Percentiles rank a stretch among this genome's conserved stretches.
These are phyloP conservation scores for Trissolcus basalis DNA, from an alignment of 1,140 invertebrate species.

Conservation along the genomic window DNA sequence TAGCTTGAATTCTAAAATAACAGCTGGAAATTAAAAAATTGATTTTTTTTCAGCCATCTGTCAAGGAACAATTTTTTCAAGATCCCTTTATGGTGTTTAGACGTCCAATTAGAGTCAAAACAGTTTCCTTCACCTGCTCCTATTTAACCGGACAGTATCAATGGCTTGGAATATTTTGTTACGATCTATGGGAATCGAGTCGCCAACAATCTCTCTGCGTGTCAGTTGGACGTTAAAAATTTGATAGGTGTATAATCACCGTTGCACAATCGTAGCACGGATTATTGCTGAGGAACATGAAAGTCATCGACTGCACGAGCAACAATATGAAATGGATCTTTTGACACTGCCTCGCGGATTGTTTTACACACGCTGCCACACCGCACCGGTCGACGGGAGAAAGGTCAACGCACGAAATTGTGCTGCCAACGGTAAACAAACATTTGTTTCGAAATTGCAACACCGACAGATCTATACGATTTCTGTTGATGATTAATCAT, in stretches of 20 bases:
- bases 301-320: conserved; percentile 14
- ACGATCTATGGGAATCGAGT: conserved; percentile 13
- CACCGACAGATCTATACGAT: too few relatives aligned
- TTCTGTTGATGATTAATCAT: too few relatives aligned
- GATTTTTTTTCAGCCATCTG: too few relatives aligned
- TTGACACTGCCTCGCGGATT: conserved; percentile 2
- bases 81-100: too few relatives aligned
- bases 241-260: conserved; percentile 38
- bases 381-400: neutral
- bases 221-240: conserved; percentile 16
- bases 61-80: too few relatives aligned
- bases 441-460: neutral
- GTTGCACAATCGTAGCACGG: conserved; percentile 30
- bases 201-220: neutral
- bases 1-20: too few relatives aligned
- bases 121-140: conserved; percentile 8
- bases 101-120: conserved; percentile 9
- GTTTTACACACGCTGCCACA: too few relatives aligned
- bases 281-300: conserved; percentile 10
- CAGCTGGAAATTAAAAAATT: too few relatives aligned
- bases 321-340: conserved; percentile 31
- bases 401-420: conserved; percentile 29
- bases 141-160: conserved; percentile 15
- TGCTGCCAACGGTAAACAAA: neutral
- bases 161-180: neutral